Evolutionary conservation across 1,140 invertebrate species (phyloP).

Genomic region (Drosophila kepulauana): DNA sequence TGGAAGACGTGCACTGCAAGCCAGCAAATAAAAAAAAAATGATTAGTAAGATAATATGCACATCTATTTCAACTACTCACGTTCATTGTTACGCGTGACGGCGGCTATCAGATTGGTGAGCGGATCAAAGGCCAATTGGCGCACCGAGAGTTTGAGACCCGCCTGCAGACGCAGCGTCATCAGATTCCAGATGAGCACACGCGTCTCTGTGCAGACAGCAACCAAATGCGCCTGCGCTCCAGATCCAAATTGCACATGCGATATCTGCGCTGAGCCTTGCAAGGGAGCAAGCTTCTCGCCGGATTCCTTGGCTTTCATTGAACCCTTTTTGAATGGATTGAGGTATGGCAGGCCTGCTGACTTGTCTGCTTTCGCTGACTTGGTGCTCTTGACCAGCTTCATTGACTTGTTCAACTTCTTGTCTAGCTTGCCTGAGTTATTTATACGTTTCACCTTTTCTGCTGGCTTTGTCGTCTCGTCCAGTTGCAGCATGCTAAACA

Average conservation of each 20-base stretch:
- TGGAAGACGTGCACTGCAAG: slow-evolving; percentile 88
- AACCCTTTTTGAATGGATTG: too few relatives aligned
- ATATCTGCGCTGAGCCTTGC: slow-evolving; percentile 78
- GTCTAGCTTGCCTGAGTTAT: too few relatives aligned
- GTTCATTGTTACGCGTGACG: slow-evolving; percentile 87
- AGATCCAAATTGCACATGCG: slow-evolving; percentile 88
- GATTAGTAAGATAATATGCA: background rate
- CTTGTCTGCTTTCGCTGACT: background rate
- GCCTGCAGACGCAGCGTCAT: slow-evolving; percentile 87
- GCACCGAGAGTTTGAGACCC: slow-evolving; percentile 83
- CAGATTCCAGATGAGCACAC: slow-evolving; percentile 90
- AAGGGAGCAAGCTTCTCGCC: slow-evolving; percentile 30
- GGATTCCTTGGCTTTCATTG: too few relatives aligned
- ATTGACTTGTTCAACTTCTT: too few relatives aligned
- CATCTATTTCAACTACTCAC: slow-evolving; percentile 82
- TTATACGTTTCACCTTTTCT: slow-evolving; percentile 28
- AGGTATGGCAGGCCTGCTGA: too few relatives aligned
- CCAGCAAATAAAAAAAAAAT: background rate
- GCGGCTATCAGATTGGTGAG: slow-evolving; percentile 88
- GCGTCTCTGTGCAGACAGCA: slow-evolving; percentile 85
- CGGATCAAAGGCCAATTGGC: slow-evolving; percentile 88
- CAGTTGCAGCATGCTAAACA: slow-evolving; percentile 66
- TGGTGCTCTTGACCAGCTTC: background rate
- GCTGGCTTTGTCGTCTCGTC: slow-evolving; percentile 37
- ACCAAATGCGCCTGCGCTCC: slow-evolving; percentile 88